Conservation (phyloP, 2,888 invertebrate species). For the Dioctria rufipes region DNA sequence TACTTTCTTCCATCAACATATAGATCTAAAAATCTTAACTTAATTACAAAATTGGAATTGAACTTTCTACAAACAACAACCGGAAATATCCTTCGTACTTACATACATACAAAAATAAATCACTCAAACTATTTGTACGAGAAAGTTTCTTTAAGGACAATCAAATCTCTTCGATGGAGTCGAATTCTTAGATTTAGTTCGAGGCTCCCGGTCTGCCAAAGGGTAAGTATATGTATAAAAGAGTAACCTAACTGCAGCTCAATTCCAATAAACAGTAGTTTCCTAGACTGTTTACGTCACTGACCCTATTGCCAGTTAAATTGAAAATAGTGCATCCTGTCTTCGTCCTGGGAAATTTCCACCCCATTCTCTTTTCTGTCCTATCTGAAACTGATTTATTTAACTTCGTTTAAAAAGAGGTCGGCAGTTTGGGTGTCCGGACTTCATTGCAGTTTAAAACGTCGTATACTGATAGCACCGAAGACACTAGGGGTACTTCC, state of each 20-base stretch:
- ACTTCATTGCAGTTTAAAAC: slow-evolving; percentile 3
- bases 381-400: slow-evolving; percentile 30
- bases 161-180: slow-evolving; percentile 21
- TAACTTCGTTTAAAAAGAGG: not conserved
- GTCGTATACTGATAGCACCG: not conserved
- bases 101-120: slow-evolving; percentile 40
- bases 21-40: slow-evolving; percentile 10
- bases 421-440: slow-evolving; percentile 21
- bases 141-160: slow-evolving; percentile 46
- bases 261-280: slow-evolving; percentile 20
- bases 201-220: too few relatives aligned
- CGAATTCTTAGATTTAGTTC: slow-evolving; percentile 9
- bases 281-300: slow-evolving; percentile 20
- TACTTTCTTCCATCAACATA: not conserved
- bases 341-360: slow-evolving; percentile 13
- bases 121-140: slow-evolving; percentile 21
- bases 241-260: not conserved
- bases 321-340: slow-evolving; percentile 47
- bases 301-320: slow-evolving; percentile 23
- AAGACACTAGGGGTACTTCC: not conserved
- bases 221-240: too few relatives aligned
- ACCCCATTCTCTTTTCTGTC: not conserved
- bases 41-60: slow-evolving; percentile 20
- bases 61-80: slow-evolving; percentile 28
- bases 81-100: slow-evolving; percentile 14